Evolutionary conservation across 2,888 invertebrate genomes (phyloP).

Genomic region (Lasioglossum oenotherae): DNA sequence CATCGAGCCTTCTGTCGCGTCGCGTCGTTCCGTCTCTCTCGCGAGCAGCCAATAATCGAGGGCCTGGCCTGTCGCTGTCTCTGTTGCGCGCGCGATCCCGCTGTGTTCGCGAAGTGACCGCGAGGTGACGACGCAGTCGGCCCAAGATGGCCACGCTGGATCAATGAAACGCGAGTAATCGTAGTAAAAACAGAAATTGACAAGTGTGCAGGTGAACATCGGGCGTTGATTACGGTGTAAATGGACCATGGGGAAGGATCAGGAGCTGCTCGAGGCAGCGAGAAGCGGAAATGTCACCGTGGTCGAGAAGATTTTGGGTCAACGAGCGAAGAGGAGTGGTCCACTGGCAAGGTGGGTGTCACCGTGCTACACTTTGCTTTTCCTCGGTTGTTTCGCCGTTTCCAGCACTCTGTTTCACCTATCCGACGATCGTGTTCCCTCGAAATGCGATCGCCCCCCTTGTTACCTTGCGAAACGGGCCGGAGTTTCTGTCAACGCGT

Average conservation of each 20-base stretch:
- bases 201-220: constrained; percentile 73
- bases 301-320: constrained; percentile 95
- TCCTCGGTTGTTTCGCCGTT: constrained; percentile 54
- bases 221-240: constrained; percentile 79
- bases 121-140: constrained; percentile 86
- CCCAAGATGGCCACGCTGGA: constrained; percentile 90
- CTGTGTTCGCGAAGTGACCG: constrained; percentile 72
- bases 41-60: not conserved
- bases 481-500: constrained; percentile 36
- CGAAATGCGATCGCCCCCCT: not conserved
- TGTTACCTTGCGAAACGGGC: not conserved
- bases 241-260: constrained; percentile 96
- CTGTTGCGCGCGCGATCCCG: constrained; percentile 16
- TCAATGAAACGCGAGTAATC: constrained; percentile 88
- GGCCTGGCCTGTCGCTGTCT: constrained; percentile 27
- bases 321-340: constrained; percentile 96
- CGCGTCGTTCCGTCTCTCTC: constrained; percentile 47
- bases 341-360: constrained; percentile 94
- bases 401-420: constrained; percentile 12
- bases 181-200: constrained; percentile 82
- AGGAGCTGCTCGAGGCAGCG: constrained; percentile 97
- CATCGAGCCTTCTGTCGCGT: constrained; percentile 31
- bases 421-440: not conserved
- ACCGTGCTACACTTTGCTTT: constrained; percentile 69
- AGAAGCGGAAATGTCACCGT: constrained; percentile 95